Base-by-base conservation (phyloP, 2,888 invertebrate species). In the Thecocarcelia acutangulata region DNA sequence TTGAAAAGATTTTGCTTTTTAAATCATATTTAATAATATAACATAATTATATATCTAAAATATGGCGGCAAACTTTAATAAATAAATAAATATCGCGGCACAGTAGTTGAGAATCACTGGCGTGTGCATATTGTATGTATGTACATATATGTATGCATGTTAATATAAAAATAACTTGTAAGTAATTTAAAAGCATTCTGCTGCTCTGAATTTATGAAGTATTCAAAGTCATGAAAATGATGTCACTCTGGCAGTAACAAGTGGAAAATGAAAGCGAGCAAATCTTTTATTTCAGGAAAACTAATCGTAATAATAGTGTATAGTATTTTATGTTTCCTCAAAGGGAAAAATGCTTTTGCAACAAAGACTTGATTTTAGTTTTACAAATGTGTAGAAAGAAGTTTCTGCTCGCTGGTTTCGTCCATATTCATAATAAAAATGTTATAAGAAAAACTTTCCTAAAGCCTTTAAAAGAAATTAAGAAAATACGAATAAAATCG, bases 401-500 rank as follows among this genome's bases (percentile, higher is more conserved):
- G n/a, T n/a, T n/a, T n/a, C n/a, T n/a, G n/a, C n/a, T n/a, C n/a
- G n/a, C n/a, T n/a, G n/a, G n/a, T n/a, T 12, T 17, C 11, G 40
- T 2, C 6, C 42, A 11, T 21, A 40, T n/a, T 21, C 8, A 13
- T 28, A 40, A 46, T 12, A 59, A 33, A 58, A 58, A 50, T 50
- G 17, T 44, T 44, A 9, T 19, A 56, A 40, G 54, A 48, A 15
- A 48, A 19, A 2, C 3, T 58, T 56, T 63, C 21, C 56, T 33
- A 28, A 11, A 13, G 58, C 17, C 63, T 64, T 37, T 63, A 1
- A 44, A 42, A 11, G 13, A 37, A 76, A 37, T 8, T 54, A 19
- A 58, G 42, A 33, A 24, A 9, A 64, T 6, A 37, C 19, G 50
- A 59, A 52, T 33, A 63, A 76, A 78, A 78, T 72, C 77, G 42